phyloP scores from a whole-genome alignment of 1,140 invertebrate genomes.

The Drosophila parvula region DNA sequence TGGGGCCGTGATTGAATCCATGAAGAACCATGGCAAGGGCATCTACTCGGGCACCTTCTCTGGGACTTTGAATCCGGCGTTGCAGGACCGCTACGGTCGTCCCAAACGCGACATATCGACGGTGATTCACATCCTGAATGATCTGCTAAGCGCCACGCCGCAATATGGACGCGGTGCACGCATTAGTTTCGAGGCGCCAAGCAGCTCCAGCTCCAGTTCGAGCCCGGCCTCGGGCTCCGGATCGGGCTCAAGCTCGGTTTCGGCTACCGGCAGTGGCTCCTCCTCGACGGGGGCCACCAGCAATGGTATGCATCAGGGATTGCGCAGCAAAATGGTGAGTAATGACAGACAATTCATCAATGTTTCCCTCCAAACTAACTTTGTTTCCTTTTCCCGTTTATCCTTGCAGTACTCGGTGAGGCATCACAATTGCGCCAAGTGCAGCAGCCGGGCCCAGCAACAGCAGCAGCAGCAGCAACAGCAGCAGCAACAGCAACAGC shows the following conservation, averaged over 20 bases:
- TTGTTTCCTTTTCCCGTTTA: background rate
- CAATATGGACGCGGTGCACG: slow-evolving; percentile 84
- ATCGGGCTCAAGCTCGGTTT: slow-evolving; percentile 3
- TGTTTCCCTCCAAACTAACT: background rate
- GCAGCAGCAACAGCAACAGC: slow-evolving; percentile 38
- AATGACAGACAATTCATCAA: background rate
- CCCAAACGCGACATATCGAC: slow-evolving; percentile 96
- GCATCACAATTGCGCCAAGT: slow-evolving; percentile 74
- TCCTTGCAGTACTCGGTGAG: slow-evolving; percentile 60
- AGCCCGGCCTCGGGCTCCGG: slow-evolving; percentile 17
- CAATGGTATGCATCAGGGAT: slow-evolving; percentile 47
- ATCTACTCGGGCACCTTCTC: slow-evolving; percentile 93
- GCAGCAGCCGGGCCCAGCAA: slow-evolving; percentile 64
- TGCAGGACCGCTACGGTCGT: slow-evolving; percentile 95
- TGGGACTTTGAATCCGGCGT: slow-evolving; percentile 96
- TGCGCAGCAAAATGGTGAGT: slow-evolving; percentile 62
- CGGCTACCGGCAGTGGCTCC: slow-evolving; percentile 57
- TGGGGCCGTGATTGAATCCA: slow-evolving; percentile 95
- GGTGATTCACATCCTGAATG: slow-evolving; percentile 97
- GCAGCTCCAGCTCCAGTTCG: slow-evolving; percentile 26
- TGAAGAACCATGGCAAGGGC: slow-evolving; percentile 96
- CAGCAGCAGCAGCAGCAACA: slow-evolving; percentile 49
- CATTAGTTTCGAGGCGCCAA: slow-evolving; percentile 84
- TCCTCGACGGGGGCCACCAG: slow-evolving; percentile 31
- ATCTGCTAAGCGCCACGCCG: slow-evolving; percentile 94